These are phyloP conservation scores for Grammatotria lemairii DNA, from an alignment of 2,113 vertebrate genomes.

Conservation along the genomic window DNA sequence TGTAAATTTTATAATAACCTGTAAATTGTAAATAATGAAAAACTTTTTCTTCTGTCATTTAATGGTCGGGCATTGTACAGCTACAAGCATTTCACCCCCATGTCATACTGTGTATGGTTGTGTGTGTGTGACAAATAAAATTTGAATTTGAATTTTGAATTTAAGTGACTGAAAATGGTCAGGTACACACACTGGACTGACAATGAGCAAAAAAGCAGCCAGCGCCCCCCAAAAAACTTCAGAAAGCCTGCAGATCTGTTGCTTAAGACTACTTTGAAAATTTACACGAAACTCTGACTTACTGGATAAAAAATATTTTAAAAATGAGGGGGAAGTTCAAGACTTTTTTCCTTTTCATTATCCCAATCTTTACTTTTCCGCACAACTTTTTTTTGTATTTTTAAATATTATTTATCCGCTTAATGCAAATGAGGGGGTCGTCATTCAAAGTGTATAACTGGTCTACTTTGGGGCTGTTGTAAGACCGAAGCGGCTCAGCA, in stretches of 20 bases:
- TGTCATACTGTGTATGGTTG: no score
- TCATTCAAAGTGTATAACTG: not conserved
- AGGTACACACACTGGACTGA: not conserved
- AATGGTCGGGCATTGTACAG: no score
- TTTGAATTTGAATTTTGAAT: no score
- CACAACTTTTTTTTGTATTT: not conserved
- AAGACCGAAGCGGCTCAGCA: not conserved
- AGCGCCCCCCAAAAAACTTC: not conserved
- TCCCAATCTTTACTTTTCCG: not conserved
- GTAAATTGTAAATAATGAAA: no score
- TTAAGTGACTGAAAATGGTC: not conserved
- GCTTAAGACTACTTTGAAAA: not conserved
- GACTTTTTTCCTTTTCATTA: not conserved
- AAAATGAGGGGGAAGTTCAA: not conserved
- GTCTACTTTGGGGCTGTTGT: not conserved
- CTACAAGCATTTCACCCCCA: no score
- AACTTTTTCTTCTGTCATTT: no score
- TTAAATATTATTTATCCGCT: not conserved
- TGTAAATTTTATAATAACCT: no score
- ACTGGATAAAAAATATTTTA: not conserved
- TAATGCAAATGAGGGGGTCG: not conserved
- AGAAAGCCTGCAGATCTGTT: not conserved
- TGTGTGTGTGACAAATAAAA: no score
- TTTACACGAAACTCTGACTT: not conserved
- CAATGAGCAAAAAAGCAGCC: not conserved